Percentiles rank a stretch among this genome's conserved stretches.
phyloP scores from a whole-genome alignment of 2,797 vertebrate genomes.

The Melanotaenia nigrans region DNA sequence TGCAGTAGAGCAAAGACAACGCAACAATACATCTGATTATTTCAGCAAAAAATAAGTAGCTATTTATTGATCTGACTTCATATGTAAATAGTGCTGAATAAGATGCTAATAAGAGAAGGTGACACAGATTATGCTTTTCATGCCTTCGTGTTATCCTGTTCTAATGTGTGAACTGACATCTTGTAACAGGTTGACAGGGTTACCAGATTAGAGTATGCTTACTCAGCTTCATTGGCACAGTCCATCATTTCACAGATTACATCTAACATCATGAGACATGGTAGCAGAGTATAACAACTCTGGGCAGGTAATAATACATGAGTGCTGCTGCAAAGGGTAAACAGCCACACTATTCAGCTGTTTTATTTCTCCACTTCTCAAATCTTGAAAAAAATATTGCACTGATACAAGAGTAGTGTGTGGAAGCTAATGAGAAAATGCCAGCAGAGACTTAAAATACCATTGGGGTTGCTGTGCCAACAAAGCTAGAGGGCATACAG shows the following conservation, averaged over 20 bases:
- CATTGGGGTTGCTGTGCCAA: constrained; percentile 68
- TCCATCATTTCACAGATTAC: constrained; percentile 34
- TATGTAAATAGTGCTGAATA: constrained; percentile 17
- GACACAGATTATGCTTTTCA: constrained; percentile 20
- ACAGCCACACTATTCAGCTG: neutral
- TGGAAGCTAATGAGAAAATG: constrained; percentile 51
- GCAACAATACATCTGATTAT: neutral
- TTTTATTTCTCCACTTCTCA: constrained; percentile 21
- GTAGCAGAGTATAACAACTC: neutral
- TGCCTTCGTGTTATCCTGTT: constrained; percentile 12
- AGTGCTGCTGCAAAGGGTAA: constrained; percentile 19
- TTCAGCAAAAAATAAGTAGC: neutral
- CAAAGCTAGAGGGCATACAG: constrained; percentile 51
- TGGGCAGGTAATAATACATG: neutral
- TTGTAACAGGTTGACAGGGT: constrained; percentile 27
- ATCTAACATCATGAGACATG: constrained; percentile 27
- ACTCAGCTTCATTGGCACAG: constrained; percentile 47
- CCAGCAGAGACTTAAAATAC: constrained; percentile 49
- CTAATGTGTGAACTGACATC: constrained; percentile 20
- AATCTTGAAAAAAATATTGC: constrained; percentile 12
- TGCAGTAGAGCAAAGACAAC: neutral
- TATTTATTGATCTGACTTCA: constrained; percentile 11
- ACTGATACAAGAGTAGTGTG: constrained; percentile 39
- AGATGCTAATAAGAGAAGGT: constrained; percentile 24
- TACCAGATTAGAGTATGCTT: constrained; percentile 42